Evolutionary conservation across 1,140 invertebrate genomes (phyloP), one percentile per base, ranked within the genome.

Genomic region (Eumaeus atala): DNA sequence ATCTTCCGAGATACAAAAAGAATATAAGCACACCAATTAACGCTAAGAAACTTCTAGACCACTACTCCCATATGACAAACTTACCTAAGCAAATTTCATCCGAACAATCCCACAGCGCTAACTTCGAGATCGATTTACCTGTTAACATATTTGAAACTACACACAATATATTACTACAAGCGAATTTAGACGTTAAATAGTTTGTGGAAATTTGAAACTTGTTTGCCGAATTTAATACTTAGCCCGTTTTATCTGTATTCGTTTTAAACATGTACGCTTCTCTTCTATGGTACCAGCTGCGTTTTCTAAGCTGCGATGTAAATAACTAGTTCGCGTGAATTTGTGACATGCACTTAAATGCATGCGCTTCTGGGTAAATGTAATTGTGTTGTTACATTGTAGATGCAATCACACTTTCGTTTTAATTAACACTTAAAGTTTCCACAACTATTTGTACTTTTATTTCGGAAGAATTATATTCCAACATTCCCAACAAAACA

Each of bases 91-190:
- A 69, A 79, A 75, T 79, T 74, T 62, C 70, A 70, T 63, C 36
- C 42, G 59, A 72, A 70, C 74, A 74, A 79, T 75, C 66, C 72
- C 67, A 52, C 53, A 67, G 66, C 66, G 57, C 59, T 51, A 68
- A 75, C 66, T 66, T 49, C 53, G 64, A 67, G 64, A 74, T 77
- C 68, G 70, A 77, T 79, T 72, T 66, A 73, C 72, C 72, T 79
- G 76, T 75, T 77, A 79, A 71, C 76, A 74, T 75, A 77, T 77
- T 77, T 74, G 69, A 59, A 74, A 68, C 62, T 68, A 64, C 58
- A 59, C 53, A 54, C 42, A 47, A 12, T 35, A 21, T 51, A n/a
- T 18, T 18, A 42, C 28, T 44, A 47, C 53, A 53, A 40, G 49
- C 37, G 35, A 61, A 65, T 54, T 53, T 57, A 57, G 34, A 44